phyloP scores from a whole-genome alignment of 2,113 vertebrate genomes.

The Onychostoma macrolepis region DNA sequence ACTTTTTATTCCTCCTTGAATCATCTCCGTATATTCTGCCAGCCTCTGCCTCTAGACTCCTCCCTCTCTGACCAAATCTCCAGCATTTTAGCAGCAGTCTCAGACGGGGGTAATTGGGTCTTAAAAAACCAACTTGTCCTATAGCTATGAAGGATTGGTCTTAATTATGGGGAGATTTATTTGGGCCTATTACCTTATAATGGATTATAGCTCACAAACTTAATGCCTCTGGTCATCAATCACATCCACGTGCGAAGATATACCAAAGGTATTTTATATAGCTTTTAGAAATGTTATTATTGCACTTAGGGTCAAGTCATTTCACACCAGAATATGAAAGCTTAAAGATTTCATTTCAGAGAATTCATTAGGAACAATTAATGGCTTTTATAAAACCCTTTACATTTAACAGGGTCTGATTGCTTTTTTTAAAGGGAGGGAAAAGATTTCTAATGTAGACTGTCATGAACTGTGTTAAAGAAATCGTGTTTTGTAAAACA shows the following conservation, averaged over 20 bases:
- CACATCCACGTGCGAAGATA: constrained; percentile 51
- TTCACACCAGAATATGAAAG: constrained; percentile 45
- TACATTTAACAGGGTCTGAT: neutral
- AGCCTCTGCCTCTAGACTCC: constrained; percentile 52
- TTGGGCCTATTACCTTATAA: constrained; percentile 77
- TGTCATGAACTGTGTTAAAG: neutral
- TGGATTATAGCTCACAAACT: constrained; percentile 78
- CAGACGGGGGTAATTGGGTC: constrained; percentile 78
- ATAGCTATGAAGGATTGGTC: constrained; percentile 79
- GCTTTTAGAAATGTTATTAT: constrained; percentile 49
- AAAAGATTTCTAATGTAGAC: neutral
- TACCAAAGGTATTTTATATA: constrained; percentile 33
- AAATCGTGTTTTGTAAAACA: neutral
- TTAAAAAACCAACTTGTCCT: constrained; percentile 80
- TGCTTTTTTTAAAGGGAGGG: neutral
- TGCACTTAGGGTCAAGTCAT: constrained; percentile 33
- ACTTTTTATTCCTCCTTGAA: constrained; percentile 71
- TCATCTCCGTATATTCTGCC: constrained; percentile 66
- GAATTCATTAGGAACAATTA: constrained; percentile 46
- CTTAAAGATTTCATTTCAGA: constrained; percentile 22
- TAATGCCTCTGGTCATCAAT: constrained; percentile 78
- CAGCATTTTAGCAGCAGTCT: constrained; percentile 63
- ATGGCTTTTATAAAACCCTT: constrained; percentile 18
- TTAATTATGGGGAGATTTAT: constrained; percentile 81
- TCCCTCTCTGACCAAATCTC: constrained; percentile 54